These are phyloP conservation scores for Hydrotaea diabolus DNA, from an alignment of 2,888 invertebrate genomes.

Conservation along the genomic window DNA sequence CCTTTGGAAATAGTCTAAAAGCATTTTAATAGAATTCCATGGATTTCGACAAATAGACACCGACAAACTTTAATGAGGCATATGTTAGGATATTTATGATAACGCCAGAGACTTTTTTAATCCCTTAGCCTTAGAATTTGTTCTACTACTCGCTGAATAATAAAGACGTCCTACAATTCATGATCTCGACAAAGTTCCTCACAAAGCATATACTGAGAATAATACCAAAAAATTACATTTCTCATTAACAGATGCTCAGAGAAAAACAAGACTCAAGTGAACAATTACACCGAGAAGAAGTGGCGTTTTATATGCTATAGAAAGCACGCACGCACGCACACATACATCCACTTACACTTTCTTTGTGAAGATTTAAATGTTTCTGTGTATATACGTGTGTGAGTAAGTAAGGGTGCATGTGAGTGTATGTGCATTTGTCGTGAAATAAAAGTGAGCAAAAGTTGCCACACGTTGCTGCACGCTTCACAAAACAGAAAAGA, in stretches of 20 bases:
- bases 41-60: too few species aligned
- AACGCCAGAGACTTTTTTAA: too few species aligned
- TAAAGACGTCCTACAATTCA: too few species aligned
- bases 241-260: not conserved
- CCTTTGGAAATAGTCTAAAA: too few species aligned
- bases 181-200: not conserved
- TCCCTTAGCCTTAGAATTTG: too few species aligned
- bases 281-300: not conserved
- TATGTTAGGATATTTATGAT: too few species aligned
- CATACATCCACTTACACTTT: not conserved
- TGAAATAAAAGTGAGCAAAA: slow-evolving; percentile 29
- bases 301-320: not conserved
- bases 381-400: not conserved
- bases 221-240: not conserved
- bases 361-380: not conserved
- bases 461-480: too few species aligned
- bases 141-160: too few species aligned
- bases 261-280: not conserved
- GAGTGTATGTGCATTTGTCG: too few species aligned
- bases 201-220: not conserved
- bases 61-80: too few species aligned
- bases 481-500: not conserved
- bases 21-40: too few species aligned
- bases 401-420: too few species aligned
- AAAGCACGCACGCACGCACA: not conserved